Evolutionary conservation across 2,888 invertebrate genomes (phyloP).

Genomic region (Drosophila diplacantha): DNA sequence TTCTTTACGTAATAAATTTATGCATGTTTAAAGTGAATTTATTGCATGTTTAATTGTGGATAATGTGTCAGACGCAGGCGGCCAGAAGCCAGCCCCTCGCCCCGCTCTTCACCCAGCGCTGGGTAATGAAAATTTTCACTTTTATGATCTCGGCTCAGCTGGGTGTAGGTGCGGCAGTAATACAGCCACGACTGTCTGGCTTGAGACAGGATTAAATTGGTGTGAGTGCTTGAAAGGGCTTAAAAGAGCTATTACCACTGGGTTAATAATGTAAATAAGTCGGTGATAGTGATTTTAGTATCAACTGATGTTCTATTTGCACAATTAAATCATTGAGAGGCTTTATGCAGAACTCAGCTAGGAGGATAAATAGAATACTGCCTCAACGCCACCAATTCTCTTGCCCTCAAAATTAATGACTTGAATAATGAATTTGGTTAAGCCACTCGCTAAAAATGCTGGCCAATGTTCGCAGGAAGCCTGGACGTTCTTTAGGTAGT

Average conservation of each 20-base stretch:
- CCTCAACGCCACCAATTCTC: not conserved
- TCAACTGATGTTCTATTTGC: not conserved
- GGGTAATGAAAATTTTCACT: slow-evolving; percentile 47
- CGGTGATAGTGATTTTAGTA: not conserved
- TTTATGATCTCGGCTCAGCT: slow-evolving; percentile 35
- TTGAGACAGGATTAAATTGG: slow-evolving; percentile 15
- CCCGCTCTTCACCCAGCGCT: not conserved
- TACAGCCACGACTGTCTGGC: slow-evolving; percentile 14
- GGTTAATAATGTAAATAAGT: not conserved
- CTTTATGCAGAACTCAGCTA: not conserved
- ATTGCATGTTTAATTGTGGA: slow-evolving; percentile 60
- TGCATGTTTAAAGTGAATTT: slow-evolving; percentile 59
- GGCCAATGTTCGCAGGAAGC: not conserved
- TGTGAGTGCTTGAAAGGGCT: slow-evolving; percentile 17
- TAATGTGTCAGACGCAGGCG: slow-evolving; percentile 41
- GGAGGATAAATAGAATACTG: not conserved
- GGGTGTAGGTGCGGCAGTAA: slow-evolving; percentile 13
- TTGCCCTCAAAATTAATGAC: not conserved
- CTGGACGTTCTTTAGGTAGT: not conserved
- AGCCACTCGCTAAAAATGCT: not conserved
- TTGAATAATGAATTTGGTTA: not conserved
- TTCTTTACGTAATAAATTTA: slow-evolving; percentile 50
- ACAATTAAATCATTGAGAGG: not conserved
- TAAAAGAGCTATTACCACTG: slow-evolving; percentile 1
- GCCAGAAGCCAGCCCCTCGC: slow-evolving; percentile 4